Conservation (phyloP, 2,797 vertebrate species). For the Nannoperca australis region DNA sequence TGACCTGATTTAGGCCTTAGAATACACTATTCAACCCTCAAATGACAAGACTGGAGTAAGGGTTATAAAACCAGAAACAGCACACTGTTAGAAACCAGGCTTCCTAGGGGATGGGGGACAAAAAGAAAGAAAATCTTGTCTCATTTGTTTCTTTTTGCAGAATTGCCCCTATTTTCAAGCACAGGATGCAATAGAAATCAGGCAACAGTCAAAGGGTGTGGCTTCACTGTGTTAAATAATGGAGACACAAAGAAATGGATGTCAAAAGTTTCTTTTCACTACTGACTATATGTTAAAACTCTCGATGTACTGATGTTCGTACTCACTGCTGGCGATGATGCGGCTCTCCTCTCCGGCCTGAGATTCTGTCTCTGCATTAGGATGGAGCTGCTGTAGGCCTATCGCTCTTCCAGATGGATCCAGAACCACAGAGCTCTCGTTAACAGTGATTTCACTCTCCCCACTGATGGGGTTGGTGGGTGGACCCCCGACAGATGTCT, state of each 20-base stretch:
- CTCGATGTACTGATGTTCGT: not conserved
- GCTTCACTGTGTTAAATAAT: not conserved
- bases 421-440: constrained; percentile 92
- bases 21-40: constrained; percentile 27
- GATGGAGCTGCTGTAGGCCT: constrained; percentile 87
- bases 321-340: constrained; percentile 92
- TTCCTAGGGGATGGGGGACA: not conserved
- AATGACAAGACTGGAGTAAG: not conserved
- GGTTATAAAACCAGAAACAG: constrained; percentile 3
- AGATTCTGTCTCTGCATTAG: constrained; percentile 82
- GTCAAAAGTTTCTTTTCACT: not conserved
- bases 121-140: not conserved
- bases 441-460: constrained; percentile 92
- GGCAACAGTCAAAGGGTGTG: not conserved
- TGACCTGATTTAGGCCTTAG: constrained; percentile 40
- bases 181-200: not conserved
- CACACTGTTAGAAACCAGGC: not conserved
- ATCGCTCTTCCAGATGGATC: constrained; percentile 85
- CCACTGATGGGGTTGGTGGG: constrained; percentile 92
- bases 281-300: not conserved
- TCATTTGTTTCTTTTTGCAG: not conserved
- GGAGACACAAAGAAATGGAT: not conserved
- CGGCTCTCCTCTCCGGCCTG: constrained; percentile 84
- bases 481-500: constrained; percentile 88
- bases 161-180: not conserved